phyloP scores from a whole-genome alignment of 2,113 vertebrate species.

The Halcyon malimbica region DNA sequence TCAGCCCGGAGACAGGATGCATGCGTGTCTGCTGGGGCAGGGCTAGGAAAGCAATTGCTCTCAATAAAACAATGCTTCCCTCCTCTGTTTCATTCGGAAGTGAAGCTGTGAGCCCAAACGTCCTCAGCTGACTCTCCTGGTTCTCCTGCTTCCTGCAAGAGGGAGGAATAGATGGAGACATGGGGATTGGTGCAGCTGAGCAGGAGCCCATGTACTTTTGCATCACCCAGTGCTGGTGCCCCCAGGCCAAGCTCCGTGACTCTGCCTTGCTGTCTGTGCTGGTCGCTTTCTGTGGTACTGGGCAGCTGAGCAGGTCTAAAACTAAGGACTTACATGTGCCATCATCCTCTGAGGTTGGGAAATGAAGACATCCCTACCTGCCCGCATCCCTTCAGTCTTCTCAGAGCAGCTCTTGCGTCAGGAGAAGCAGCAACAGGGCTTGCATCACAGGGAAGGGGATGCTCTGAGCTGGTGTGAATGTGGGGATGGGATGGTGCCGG shows the following conservation, averaged over 20 bases:
- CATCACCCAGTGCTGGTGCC: neutral
- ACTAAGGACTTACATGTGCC: neutral
- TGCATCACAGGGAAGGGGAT: fast-evolving
- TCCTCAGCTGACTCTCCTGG: slow-evolving; percentile 48
- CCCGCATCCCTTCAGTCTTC: neutral
- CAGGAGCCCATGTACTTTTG: fast-evolving
- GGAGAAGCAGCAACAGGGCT: neutral
- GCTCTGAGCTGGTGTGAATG: fast-evolving
- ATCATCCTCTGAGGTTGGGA: neutral
- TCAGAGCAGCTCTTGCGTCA: neutral
- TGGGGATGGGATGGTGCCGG: neutral
- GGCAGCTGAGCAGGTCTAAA: neutral
- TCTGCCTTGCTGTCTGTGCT: fast-evolving
- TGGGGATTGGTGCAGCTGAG: neutral
- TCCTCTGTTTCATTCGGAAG: neutral
- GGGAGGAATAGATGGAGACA: neutral
- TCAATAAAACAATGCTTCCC: slow-evolving; percentile 22
- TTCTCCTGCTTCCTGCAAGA: neutral
- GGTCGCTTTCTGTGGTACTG: neutral
- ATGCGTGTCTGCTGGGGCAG: neutral
- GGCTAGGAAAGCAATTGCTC: slow-evolving; percentile 12
- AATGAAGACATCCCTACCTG: neutral
- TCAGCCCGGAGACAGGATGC: slow-evolving; percentile 7
- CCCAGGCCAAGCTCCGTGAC: fast-evolving
- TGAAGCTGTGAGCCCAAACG: slow-evolving; percentile 16